Base-by-base conservation (phyloP, 2,888 invertebrate genomes). In the Drosophila lacicola region DNA sequence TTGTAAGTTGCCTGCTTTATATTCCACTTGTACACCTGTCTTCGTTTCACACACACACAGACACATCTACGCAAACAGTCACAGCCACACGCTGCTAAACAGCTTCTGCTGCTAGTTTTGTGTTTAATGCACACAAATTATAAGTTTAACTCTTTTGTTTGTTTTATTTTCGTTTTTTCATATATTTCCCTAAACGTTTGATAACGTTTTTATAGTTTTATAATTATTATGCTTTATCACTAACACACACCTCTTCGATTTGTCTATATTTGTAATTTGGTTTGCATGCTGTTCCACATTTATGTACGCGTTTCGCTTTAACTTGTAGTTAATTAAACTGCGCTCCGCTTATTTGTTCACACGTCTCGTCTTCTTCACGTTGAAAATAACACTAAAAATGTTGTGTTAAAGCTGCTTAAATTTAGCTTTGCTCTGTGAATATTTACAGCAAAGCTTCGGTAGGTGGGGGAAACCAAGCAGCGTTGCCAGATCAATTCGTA, bases 31-130 rank as follows among this genome's bases (percentile, higher is more conserved):
- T 37, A 44, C 74, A 80, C 62, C 74, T 74, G 75, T 55, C 29
- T 79, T 70, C 69, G 70, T 70, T 83, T 79, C 74, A 55, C 68
- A 54, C 62, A 74, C 82, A 74, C 46, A 46, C 47, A 49, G 41
- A 58, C 41, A 55, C 73, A 50, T 17, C 47, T 19, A 60, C 66
- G 58, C 49, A 54, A 58, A 50, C 25, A 50, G 46, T 36, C 50
- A 62, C 58, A 65, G 42, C 41, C 34, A 65, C 61, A 64, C 46
- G 34, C 49, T 51, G 9, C n/a, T 34, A 36, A 68, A 54, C 60
- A 51, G 53, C 54, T 34, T 51, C 39, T 51, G 56, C 37, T 63
- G 50, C 51, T 51, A 42, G 44, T 69, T 70, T 70, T 63, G 19
- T 53, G 14, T 71, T 56, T 42, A 60, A 76, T 76, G 62, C 71